A percentile compares a stretch with the other conserved stretches of the same genome.
These are phyloP conservation scores for Idris sp. DNA, from an alignment of 1,140 invertebrate genomes.

Conservation along the genomic window DNA sequence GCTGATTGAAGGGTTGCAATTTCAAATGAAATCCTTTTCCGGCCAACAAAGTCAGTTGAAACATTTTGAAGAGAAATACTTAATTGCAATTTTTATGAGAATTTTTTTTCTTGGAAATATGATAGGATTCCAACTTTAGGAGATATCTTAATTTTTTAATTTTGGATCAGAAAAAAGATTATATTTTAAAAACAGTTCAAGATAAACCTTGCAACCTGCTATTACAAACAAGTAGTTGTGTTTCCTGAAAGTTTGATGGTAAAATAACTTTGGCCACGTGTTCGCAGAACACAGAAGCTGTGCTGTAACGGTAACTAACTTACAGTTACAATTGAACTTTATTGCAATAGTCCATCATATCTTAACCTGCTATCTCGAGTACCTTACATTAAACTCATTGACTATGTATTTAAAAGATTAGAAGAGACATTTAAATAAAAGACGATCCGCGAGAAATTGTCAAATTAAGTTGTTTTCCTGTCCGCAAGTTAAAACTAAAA, in stretches of 20 bases:
- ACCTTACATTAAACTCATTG: conserved; percentile 16
- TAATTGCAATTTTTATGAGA: too few species aligned
- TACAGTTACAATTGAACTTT: conserved; percentile 39
- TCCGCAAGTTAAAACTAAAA: conserved; percentile 18
- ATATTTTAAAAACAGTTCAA: too few species aligned
- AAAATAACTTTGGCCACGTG: conserved; percentile 17
- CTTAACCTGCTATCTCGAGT: conserved; percentile 11
- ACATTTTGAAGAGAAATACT: too few species aligned
- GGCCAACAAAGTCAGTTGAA: too few species aligned
- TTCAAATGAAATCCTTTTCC: too few species aligned
- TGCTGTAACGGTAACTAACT: conserved; percentile 26
- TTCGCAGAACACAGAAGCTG: conserved; percentile 26
- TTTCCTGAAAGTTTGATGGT: conserved; percentile 23
- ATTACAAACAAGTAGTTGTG: conserved; percentile 10
- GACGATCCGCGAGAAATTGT: conserved; percentile 7
- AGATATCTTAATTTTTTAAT: too few species aligned
- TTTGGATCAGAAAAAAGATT: too few species aligned
- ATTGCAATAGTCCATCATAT: conserved; percentile 32
- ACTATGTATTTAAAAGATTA: conserved; percentile 28
- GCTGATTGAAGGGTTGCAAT: too few species aligned
- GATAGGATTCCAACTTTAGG: too few species aligned
- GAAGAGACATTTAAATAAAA: conserved; percentile 30
- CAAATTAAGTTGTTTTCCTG: conserved; percentile 27
- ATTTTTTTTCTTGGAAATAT: too few species aligned
- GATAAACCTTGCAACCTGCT: too few species aligned